phyloP scores from a whole-genome alignment of 2,888 invertebrate genomes.

The Drosophila flavopinicola region DNA sequence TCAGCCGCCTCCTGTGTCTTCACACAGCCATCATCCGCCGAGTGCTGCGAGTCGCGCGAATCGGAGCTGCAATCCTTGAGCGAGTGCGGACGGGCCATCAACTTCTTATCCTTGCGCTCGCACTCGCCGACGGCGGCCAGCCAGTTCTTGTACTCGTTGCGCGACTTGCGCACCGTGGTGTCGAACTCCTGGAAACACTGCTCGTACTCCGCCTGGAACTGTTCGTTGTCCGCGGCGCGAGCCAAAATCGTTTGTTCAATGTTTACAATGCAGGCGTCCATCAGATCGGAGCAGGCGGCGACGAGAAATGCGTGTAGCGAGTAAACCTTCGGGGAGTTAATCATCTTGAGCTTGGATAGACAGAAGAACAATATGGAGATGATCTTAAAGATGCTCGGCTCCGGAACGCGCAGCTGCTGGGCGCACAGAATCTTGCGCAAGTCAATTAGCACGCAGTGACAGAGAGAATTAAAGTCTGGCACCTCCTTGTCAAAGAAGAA shows the following conservation, averaged over 20 bases:
- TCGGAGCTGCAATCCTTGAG: constrained; percentile 79
- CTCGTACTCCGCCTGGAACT: constrained; percentile 81
- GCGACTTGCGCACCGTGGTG: constrained; percentile 81
- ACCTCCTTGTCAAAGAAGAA: constrained; percentile 86
- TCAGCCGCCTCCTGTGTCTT: constrained; percentile 76
- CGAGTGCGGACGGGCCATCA: constrained; percentile 64
- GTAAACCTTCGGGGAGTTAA: constrained; percentile 91
- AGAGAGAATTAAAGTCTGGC: constrained; percentile 88
- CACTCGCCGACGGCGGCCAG: constrained; percentile 79
- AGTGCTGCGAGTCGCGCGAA: constrained; percentile 78
- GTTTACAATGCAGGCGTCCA: constrained; percentile 85
- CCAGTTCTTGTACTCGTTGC: constrained; percentile 83
- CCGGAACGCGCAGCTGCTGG: constrained; percentile 86
- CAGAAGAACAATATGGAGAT: constrained; percentile 92
- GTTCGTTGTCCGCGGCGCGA: constrained; percentile 81
- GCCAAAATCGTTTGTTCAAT: constrained; percentile 82
- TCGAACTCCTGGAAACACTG: constrained; percentile 82
- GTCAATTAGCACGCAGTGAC: constrained; percentile 89
- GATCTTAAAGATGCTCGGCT: constrained; percentile 91
- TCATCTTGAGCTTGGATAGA: constrained; percentile 90
- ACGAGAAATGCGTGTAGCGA: constrained; percentile 93
- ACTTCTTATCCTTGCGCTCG: constrained; percentile 81
- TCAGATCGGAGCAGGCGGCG: constrained; percentile 88
- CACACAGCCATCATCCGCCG: constrained; percentile 72
- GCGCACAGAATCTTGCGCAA: constrained; percentile 90